Base-by-base conservation (phyloP, 2,113 vertebrate species). In the Phylloscopus trochilus region DNA sequence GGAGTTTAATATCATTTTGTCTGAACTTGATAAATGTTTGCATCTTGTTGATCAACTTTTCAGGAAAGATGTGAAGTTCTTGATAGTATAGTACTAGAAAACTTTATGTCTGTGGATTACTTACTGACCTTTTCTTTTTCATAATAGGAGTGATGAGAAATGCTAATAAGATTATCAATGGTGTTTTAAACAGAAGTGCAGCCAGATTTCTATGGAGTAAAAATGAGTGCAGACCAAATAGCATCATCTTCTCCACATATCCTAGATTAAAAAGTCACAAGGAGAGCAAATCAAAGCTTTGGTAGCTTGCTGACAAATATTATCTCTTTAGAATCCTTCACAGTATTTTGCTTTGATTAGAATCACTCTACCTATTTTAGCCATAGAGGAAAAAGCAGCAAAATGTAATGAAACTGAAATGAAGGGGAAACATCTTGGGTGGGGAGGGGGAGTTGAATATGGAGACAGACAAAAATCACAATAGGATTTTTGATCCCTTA, bases 81-180 rank as follows among this genome's bases (percentile, higher is more conserved):
- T 93, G 26, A 51, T 58, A 79, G 66, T 63, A 46, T 13, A 93
- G 69, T 85, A 76, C 41, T 66, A 70, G 85, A 94, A 93, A 96
- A 97, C 95, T 97, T 97, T 46, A 62, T 64, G 89, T n/a, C 85
- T 90, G 46, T 62, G 66, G 41, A 8, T 89, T 92, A 35, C 72
- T 96, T 92, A 56, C 70, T 95, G 94, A 95, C 70, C 87, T 92
- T 89, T 89, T 87, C n/a, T 81, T 78, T 94, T 43, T 56, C 27
- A 7, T 56, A 46, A 31, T 63, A 75, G 4, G 70, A 93, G 53
- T 91, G 66, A 76, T 90, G 67, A 81, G 58, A 76, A 87, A 88
- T 72, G 43, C 35, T 83, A 84, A 37, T 59, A 28, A 73, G 77
- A 84, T 86, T 83, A 63, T 87, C 41, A 87, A 1, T 77, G 46